A percentile compares a stretch with the other conserved stretches of the same genome.
phyloP scores from a whole-genome alignment of 2,113 vertebrate species.

The Phainopepla nitens region DNA sequence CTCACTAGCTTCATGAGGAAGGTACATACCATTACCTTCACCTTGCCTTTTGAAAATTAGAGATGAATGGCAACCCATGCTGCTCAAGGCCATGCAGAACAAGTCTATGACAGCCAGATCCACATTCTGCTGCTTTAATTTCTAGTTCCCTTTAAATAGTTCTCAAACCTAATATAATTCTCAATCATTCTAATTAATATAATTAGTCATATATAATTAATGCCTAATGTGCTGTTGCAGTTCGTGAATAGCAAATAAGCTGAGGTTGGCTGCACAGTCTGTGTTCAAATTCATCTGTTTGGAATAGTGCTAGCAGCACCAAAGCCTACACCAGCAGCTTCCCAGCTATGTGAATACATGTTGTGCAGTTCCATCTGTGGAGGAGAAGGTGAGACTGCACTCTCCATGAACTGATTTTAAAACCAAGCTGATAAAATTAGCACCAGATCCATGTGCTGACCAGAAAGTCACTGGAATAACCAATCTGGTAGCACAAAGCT shows the following conservation, averaged over 20 bases:
- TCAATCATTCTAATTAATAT: constrained; percentile 20
- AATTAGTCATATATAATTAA: constrained; percentile 35
- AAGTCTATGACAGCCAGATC: neutral
- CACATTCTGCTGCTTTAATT: constrained; percentile 4
- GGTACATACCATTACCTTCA: neutral
- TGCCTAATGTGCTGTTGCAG: neutral
- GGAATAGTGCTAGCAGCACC: neutral
- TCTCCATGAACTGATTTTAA: neutral
- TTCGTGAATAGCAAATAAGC: neutral
- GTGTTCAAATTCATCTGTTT: neutral
- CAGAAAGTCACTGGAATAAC: neutral
- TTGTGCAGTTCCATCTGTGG: neutral
- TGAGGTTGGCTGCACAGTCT: neutral
- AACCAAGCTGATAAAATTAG: neutral
- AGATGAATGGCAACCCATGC: neutral
- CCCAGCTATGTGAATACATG: neutral
- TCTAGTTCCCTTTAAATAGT: neutral
- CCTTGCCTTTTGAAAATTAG: neutral
- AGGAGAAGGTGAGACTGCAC: neutral
- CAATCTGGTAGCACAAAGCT: neutral
- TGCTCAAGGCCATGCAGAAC: neutral
- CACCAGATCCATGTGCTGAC: neutral
- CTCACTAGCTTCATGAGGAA: neutral
- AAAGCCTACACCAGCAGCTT: neutral
- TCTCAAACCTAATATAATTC: neutral